Evolutionary conservation across 2,888 invertebrate genomes (phyloP), one percentile per base, ranked within the genome.

Genomic region (Meiosimyza platycephala): DNA sequence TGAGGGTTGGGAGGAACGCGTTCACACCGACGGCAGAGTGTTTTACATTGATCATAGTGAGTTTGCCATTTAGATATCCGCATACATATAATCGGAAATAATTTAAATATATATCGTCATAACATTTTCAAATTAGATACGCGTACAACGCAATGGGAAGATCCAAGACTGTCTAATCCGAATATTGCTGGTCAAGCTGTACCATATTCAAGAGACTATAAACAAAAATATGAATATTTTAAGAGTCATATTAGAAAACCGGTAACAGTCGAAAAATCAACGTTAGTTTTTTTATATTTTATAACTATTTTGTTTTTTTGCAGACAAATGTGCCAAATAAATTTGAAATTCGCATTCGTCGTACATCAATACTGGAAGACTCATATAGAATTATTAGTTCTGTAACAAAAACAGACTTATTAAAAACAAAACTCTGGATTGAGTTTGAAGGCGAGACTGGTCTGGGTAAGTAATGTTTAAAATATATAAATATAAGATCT

Each of bases 11-110:
- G 99, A 99, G 88, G 98, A 99, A 88, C 89, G 98, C 71, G 93
- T 97, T 51, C 99, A 99, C 86, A 92, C 94, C 0, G 98, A 99
- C 88, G 98, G 98, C 15, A 89, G 99, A 84, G 97, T 98, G 80
- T 99, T 99, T 90, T 99, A 98, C 87, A 99, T 99, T 75, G 98
- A 99, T 89, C 99, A 99, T 84, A 98, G 97, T 97, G 88, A 90
- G 93, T 88, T 72, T 47, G 16, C 57, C 3, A 16, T 47, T 40
- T 57, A 66, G 16, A 4, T 28, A 68, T n/a, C 6, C 62, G 22
- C 15, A n/a, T 15, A n/a, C 47, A 55, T 59, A 16, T 9, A 40
- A 28, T 13, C 33, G 15, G 28, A 59, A n/a, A 16, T 59, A 5
- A 22, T 60, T 54, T 77, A 15, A 16, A n/a, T 11, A 15, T 7